Evolutionary conservation across 2,113 vertebrate species (phyloP), one percentile per base, ranked within the genome.

Genomic region (Nothoprocta perdicaria): DNA sequence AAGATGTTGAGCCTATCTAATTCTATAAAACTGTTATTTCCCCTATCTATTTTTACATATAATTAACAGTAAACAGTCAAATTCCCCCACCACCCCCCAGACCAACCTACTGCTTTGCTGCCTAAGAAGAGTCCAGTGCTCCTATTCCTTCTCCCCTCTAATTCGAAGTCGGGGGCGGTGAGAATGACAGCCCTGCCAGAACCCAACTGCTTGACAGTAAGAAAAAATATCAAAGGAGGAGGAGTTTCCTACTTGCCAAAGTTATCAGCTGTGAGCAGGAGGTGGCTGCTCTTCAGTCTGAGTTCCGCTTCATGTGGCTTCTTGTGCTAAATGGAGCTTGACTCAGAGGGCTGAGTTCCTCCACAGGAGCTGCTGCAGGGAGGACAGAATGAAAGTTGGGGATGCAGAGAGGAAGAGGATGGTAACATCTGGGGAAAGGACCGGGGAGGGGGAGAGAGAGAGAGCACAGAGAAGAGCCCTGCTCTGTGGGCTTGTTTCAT

Each of bases 1-100:
- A 29, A 3, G 50, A 7, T 4, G 12, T 1, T 1, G 46, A n/a
- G 0, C 21, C 0, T n/a, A 2, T 41, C 29, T 6, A 18, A 24
- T 5, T 2, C 31, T 4, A 21, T 0, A 0, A 2, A 1, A 33
- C 27, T 38, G 13, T 52, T 53, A 8, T 43, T 6, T 61, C 31
- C 80, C 1, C 1, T 2, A 13, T 0, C 23, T 9, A 18, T 68
- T 23, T 38, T 8, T 5, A 55, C 26, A 26, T 4, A 2, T 16
- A 31, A 50, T 35, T 16, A n/a, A n/a, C 58, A 14, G 43, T 23
- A 1, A 8, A 10, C 29, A 14, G 43, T 23, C 2, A 8, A 10
- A 15, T 29, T 15, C 27, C 27, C 15, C 53, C 4, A 14, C 35
- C 35, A 38, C 8, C 35, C 35, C 35, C 35, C 8, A 8, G 35